A percentile compares a stretch with the other conserved stretches of the same genome.
phyloP scores from a whole-genome alignment of 1,140 invertebrate genomes.

The Drosophila bocqueti region DNA sequence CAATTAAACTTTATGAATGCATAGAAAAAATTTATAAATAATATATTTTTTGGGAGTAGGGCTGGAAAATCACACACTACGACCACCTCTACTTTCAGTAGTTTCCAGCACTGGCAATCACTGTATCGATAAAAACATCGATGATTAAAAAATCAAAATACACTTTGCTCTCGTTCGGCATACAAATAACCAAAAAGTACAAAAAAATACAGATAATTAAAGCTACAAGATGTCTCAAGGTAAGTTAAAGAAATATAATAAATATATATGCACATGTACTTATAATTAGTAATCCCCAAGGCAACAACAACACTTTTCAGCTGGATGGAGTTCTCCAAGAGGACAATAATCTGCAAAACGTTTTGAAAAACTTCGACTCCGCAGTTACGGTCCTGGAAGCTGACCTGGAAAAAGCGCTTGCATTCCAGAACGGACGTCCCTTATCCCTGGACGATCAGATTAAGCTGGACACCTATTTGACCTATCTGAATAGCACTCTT shows the following conservation, averaged over 20 bases:
- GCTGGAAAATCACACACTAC: not conserved
- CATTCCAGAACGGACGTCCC: not conserved
- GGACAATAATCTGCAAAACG: slow-evolving; percentile 20
- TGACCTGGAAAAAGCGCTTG: slow-evolving; percentile 34
- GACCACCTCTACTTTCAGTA: not conserved
- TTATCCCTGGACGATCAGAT: slow-evolving; percentile 49
- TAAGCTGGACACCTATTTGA: slow-evolving; percentile 59
- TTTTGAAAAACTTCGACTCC: slow-evolving; percentile 34
- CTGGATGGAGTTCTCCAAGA: slow-evolving; percentile 9
- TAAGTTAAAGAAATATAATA: not conserved
- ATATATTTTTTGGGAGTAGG: not conserved
- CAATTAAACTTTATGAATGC: not conserved
- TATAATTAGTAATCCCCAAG: not conserved
- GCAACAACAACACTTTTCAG: not conserved
- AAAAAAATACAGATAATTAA: not conserved
- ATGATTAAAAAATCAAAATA: not conserved
- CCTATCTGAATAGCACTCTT: slow-evolving; percentile 56
- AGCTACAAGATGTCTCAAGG: not conserved
- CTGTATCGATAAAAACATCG: not conserved
- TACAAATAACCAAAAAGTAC: not conserved
- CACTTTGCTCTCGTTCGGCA: not conserved
- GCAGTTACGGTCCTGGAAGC: slow-evolving; percentile 42
- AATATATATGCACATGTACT: not conserved
- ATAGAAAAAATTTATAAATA: no score
- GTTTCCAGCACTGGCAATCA: not conserved